A percentile compares a stretch with the other conserved stretches of the same genome.
Conservation (phyloP, 2,888 invertebrate genomes). For the Cheilosia pagana region DNA sequence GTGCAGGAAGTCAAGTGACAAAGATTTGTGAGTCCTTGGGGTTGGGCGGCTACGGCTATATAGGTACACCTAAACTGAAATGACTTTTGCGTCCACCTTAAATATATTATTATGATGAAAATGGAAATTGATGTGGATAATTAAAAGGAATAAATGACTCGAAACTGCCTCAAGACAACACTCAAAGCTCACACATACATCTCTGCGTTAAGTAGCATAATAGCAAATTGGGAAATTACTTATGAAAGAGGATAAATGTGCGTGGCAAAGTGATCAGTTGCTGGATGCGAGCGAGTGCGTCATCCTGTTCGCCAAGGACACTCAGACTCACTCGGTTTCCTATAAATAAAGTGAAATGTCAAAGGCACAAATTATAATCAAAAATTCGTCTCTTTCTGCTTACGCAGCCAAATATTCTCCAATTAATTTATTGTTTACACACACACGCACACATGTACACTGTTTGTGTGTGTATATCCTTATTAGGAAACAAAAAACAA, state of each 20-base stretch:
- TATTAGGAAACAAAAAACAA: conserved; percentile 55
- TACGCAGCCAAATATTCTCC: conserved; percentile 59
- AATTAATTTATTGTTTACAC: conserved; percentile 65
- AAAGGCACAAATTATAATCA: conserved; percentile 56
- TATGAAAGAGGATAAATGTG: conserved; percentile 45
- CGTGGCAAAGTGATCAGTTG: no score
- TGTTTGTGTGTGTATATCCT: conserved; percentile 35
- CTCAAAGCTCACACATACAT: background rate
- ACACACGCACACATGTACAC: conserved; percentile 11
- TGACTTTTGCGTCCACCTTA: conserved; percentile 61
- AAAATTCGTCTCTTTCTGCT: conserved; percentile 56
- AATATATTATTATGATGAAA: conserved; percentile 75
- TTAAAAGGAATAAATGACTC: conserved; percentile 72
- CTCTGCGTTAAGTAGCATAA: background rate
- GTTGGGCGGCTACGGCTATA: background rate
- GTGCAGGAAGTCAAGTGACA: conserved; percentile 76
- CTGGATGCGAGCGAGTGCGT: no score
- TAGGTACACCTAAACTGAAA: conserved; percentile 28
- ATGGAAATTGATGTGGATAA: conserved; percentile 74
- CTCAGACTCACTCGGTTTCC: background rate
- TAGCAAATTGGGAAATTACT: conserved; percentile 71
- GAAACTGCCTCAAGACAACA: conserved; percentile 20
- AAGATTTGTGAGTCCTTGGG: conserved; percentile 67
- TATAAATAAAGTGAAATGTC: conserved; percentile 52
- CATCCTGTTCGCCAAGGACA: background rate